Conservation (phyloP, 1,140 invertebrate species). For the Medauroidea extradentata region DNA sequence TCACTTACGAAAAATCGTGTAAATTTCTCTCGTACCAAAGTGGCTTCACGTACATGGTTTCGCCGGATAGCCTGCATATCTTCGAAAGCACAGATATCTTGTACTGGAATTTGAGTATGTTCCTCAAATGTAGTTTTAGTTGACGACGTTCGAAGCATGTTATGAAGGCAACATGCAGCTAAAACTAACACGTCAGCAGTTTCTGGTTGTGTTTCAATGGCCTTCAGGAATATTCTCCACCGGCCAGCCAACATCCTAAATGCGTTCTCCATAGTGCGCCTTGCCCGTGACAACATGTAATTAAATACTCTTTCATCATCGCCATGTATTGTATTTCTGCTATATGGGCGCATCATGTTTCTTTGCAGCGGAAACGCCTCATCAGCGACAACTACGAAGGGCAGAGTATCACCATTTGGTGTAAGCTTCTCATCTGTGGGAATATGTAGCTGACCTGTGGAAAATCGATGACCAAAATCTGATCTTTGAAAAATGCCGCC, state of each 20-base stretch:
- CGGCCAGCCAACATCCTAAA: constrained; percentile 34
- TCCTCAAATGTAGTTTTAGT: too few species aligned
- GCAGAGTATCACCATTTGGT: background rate
- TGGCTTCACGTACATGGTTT: too few species aligned
- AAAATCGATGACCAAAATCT: constrained; percentile 20
- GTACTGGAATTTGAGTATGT: too few species aligned
- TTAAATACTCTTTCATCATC: constrained; percentile 27
- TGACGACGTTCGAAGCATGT: constrained; percentile 17
- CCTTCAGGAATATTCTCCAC: constrained; percentile 24
- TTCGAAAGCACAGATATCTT: too few species aligned
- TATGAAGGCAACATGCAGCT: constrained; percentile 28
- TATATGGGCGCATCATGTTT: constrained; percentile 16
- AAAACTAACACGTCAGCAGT: constrained; percentile 20
- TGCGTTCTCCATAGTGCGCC: constrained; percentile 38
- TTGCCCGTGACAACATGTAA: constrained; percentile 30
- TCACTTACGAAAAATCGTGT: too few species aligned
- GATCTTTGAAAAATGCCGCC: constrained; percentile 20
- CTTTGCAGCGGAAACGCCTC: constrained; percentile 17
- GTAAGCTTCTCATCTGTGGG: background rate
- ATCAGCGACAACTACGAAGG: constrained; percentile 19
- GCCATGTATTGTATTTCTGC: background rate
- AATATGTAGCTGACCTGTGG: constrained; percentile 11
- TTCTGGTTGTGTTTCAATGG: constrained; percentile 22
- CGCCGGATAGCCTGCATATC: too few species aligned
- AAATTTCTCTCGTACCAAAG: too few species aligned